phyloP scores from a whole-genome alignment of 2,888 invertebrate species.

The Myopa tessellatipennis region DNA sequence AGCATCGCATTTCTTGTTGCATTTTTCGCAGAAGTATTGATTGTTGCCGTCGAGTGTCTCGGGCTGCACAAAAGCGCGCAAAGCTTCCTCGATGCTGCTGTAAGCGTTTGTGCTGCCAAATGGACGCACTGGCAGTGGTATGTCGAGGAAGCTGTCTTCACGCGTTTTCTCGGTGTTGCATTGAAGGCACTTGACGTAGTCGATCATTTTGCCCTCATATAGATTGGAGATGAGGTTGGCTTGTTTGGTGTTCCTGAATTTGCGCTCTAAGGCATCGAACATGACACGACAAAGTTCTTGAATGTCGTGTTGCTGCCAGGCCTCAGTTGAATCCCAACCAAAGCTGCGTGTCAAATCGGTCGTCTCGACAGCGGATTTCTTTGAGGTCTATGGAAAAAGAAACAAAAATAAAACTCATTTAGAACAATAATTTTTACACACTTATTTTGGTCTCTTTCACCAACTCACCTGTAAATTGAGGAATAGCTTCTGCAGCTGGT shows the following conservation, averaged over 20 bases:
- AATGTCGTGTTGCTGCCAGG: slow-evolving; percentile 93
- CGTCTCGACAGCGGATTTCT: slow-evolving; percentile 83
- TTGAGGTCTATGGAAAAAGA: slow-evolving; percentile 74
- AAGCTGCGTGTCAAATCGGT: slow-evolving; percentile 88
- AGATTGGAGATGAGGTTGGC: slow-evolving; percentile 84
- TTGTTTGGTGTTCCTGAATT: slow-evolving; percentile 84
- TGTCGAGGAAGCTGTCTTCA: slow-evolving; percentile 86
- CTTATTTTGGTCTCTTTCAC: no score
- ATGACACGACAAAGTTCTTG: slow-evolving; percentile 90
- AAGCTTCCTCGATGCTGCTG: slow-evolving; percentile 84
- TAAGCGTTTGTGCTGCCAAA: slow-evolving; percentile 83
- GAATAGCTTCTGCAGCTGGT: slow-evolving; percentile 87
- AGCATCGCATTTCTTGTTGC: slow-evolving; percentile 87
- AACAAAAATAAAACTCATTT: neutral
- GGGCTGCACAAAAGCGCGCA: slow-evolving; percentile 84
- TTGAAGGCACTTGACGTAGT: slow-evolving; percentile 89
- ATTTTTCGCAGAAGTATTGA: slow-evolving; percentile 88
- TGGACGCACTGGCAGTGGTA: slow-evolving; percentile 85
- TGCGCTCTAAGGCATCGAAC: slow-evolving; percentile 89
- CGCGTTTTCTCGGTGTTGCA: slow-evolving; percentile 86
- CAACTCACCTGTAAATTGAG: slow-evolving; percentile 78
- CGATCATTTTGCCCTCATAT: slow-evolving; percentile 83
- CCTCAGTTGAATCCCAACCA: slow-evolving; percentile 90
- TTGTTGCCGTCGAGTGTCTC: slow-evolving; percentile 86
- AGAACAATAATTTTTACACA: neutral